phyloP scores from a whole-genome alignment of 2,797 vertebrate genomes.

The Hippoglossus hippoglossus region DNA sequence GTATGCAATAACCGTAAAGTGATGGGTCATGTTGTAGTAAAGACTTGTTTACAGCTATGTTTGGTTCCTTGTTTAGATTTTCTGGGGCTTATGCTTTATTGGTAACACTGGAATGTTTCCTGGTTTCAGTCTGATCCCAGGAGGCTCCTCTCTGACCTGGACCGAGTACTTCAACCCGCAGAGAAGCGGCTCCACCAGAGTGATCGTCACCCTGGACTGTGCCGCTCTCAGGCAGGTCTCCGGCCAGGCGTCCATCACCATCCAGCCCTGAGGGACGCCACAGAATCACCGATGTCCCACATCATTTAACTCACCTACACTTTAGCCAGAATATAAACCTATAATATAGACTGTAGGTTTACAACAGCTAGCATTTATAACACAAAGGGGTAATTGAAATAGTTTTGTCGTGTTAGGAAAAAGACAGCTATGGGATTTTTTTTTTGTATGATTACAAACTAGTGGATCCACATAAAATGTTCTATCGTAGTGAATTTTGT shows the following conservation, averaged over 20 bases:
- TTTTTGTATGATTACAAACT: too few species aligned
- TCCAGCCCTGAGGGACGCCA: conserved; percentile 46
- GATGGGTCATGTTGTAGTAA: too few species aligned
- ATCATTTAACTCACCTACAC: neutral
- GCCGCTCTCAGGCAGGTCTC: conserved; percentile 80
- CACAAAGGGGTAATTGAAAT: neutral
- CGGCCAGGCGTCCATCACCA: conserved; percentile 50
- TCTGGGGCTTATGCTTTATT: too few species aligned
- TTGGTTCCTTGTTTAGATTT: too few species aligned
- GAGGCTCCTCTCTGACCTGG: conserved; percentile 66
- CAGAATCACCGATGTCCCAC: neutral
- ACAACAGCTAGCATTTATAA: conserved; percentile 2
- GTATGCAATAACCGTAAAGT: too few species aligned
- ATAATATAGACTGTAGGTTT: neutral
- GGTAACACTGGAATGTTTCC: neutral
- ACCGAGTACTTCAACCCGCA: conserved; percentile 76
- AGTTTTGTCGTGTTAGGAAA: too few species aligned
- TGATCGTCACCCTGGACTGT: conserved; percentile 89
- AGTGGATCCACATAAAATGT: neutral
- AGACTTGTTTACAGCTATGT: too few species aligned
- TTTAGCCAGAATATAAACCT: neutral
- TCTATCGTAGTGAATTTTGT: too few species aligned
- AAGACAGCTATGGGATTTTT: too few species aligned
- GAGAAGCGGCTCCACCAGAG: conserved; percentile 79
- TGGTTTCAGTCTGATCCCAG: conserved; percentile 63